Conservation (phyloP, 2,797 vertebrate genomes). For the Aeoliscus strigatus region DNA sequence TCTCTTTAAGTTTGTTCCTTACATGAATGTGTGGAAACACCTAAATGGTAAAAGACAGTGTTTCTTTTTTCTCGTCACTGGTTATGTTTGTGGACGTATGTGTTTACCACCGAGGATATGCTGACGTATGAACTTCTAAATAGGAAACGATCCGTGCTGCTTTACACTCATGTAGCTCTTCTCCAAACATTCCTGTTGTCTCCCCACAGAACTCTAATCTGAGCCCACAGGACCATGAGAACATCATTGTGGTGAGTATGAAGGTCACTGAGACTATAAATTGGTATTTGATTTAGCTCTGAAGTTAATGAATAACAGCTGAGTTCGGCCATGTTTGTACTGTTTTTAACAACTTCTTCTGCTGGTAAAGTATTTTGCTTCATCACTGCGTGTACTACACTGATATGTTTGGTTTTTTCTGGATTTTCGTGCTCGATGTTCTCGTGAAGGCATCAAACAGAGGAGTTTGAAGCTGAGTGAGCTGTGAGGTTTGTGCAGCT, state of each 20-base stretch:
- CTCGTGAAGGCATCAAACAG: background rate
- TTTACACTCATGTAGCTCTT: background rate
- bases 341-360: too few species aligned
- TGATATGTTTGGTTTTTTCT: background rate
- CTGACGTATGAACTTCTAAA: too few species aligned
- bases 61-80: too few species aligned
- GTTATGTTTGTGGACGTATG: too few species aligned
- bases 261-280: conserved; percentile 8
- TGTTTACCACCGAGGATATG: too few species aligned
- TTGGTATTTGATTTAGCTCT: conserved; percentile 2
- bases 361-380: background rate
- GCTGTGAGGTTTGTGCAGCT: conserved; percentile 20
- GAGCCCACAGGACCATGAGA: conserved; percentile 94
- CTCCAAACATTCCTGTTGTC: background rate
- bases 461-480: background rate
- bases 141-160: too few species aligned
- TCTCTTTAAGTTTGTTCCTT: too few species aligned
- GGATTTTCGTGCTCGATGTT: background rate
- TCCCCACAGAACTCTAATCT: conserved; percentile 84
- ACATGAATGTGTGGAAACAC: too few species aligned
- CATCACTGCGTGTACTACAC: background rate
- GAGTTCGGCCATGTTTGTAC: background rate
- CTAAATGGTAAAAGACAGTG: too few species aligned
- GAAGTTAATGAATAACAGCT: conserved; percentile 18
- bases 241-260: conserved; percentile 94